Evolutionary conservation across 2,113 vertebrate species (phyloP).

Genomic region (Halichoerus grypus): DNA sequence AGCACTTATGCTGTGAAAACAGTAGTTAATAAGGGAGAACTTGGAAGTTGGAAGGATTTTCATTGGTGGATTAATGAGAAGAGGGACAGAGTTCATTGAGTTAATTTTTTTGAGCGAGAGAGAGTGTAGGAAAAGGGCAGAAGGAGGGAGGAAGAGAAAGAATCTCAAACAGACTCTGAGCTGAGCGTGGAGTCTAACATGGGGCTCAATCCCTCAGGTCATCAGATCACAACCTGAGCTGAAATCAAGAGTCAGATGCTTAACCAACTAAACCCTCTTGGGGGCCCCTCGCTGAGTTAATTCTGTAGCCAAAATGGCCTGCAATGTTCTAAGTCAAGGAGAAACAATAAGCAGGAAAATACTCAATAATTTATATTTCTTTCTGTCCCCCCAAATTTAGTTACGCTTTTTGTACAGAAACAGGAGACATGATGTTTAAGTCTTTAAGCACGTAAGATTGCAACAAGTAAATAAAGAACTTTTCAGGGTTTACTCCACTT

Average conservation of each 20-base stretch:
- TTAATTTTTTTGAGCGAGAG: constrained; percentile 19
- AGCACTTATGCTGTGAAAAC: background rate
- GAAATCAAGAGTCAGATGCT: background rate
- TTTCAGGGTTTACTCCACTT: constrained; percentile 8
- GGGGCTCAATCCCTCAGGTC: background rate
- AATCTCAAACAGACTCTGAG: background rate
- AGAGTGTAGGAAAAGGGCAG: background rate
- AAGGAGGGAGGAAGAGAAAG: background rate
- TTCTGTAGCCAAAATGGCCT: constrained; percentile 34
- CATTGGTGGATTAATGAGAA: constrained; percentile 22
- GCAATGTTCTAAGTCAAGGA: background rate
- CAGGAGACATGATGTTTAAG: background rate
- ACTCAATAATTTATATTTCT: constrained; percentile 26
- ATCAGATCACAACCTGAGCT: background rate
- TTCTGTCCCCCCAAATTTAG: constrained; percentile 2
- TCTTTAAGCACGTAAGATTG: constrained; percentile 4
- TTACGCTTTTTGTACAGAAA: background rate
- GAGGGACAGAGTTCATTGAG: background rate
- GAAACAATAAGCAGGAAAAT: background rate
- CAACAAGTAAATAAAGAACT: background rate
- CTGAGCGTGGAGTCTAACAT: background rate
- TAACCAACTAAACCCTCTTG: background rate
- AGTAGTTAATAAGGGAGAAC: constrained; percentile 13
- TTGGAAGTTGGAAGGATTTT: constrained; percentile 9
- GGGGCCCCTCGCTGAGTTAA: background rate